Evolutionary conservation across 2,797 vertebrate species (phyloP).

Genomic region (Aldrovandia affinis): DNA sequence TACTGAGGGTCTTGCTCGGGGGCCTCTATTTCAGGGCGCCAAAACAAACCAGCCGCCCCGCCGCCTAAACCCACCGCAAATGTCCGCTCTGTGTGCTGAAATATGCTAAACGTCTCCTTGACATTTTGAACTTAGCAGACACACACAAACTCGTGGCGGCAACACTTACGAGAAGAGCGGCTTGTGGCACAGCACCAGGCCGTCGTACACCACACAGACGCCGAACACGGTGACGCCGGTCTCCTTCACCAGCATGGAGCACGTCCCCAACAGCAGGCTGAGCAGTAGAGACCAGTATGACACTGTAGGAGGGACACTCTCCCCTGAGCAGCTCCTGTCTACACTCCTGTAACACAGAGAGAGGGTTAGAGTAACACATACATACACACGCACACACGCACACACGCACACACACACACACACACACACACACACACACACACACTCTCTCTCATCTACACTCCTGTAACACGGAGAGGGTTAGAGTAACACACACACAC

Average conservation of each 20-base stretch:
- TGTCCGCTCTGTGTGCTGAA: too few species aligned
- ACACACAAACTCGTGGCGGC: conserved; percentile 5
- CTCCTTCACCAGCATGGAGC: conserved; percentile 97
- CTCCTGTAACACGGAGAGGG: too few species aligned
- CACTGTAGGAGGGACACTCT: conserved; percentile 75
- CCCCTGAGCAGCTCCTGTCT: conserved; percentile 65
- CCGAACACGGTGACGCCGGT: conserved; percentile 94
- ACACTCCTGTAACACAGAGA: conserved; percentile 79
- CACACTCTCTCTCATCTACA: conserved; percentile 63
- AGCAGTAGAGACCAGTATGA: conserved; percentile 78
- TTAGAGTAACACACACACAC: too few species aligned
- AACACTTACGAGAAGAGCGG: conserved; percentile 80
- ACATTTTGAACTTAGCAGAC: background rate
- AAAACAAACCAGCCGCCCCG: too few species aligned
- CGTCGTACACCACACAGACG: conserved; percentile 90
- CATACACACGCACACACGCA: background rate
- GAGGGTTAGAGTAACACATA: background rate
- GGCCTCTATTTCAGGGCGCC: too few species aligned
- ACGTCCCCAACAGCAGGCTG: conserved; percentile 88
- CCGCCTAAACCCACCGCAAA: too few species aligned
- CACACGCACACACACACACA: background rate
- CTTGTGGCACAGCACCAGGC: conserved; percentile 82
- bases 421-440: background rate
- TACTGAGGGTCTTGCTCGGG: too few species aligned
- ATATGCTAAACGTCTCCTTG: too few species aligned